These are phyloP conservation scores for Lithobius niger DNA, from an alignment of 1,140 invertebrate genomes.

Conservation along the genomic window DNA sequence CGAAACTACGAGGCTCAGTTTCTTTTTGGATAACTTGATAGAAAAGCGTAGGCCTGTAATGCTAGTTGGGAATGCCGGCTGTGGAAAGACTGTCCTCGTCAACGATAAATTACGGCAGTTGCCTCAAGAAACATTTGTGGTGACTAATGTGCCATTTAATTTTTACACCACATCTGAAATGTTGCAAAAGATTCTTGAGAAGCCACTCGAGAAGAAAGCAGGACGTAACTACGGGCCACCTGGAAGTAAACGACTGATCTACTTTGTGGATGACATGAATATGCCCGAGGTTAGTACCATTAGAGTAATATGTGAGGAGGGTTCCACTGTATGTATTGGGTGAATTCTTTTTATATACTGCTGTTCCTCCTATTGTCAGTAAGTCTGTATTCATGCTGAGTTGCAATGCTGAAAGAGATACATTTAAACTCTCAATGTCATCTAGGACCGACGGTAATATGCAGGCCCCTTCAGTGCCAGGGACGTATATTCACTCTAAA, in stretches of 20 bases:
- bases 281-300: slow-evolving; percentile 80
- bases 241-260: slow-evolving; percentile 84
- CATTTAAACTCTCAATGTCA: too few relatives aligned
- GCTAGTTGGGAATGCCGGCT: slow-evolving; percentile 82
- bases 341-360: too few relatives aligned
- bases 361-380: too few relatives aligned
- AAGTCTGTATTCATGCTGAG: too few relatives aligned
- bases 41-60: slow-evolving; percentile 77
- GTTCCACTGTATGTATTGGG: too few relatives aligned
- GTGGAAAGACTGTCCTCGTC: slow-evolving; percentile 77
- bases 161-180: slow-evolving; percentile 94
- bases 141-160: slow-evolving; percentile 89
- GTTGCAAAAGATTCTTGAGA: slow-evolving; percentile 87
- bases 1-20: slow-evolving; percentile 79
- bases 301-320: too few relatives aligned
- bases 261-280: slow-evolving; percentile 96
- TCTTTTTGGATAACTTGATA: slow-evolving; percentile 80
- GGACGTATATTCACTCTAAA: too few relatives aligned
- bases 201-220: slow-evolving; percentile 93
- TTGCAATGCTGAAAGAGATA: too few relatives aligned
- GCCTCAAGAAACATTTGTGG: slow-evolving; percentile 63
- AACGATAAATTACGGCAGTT: slow-evolving; percentile 68
- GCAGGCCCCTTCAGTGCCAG: too few relatives aligned
- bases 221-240: slow-evolving; percentile 90
- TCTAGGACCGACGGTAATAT: too few relatives aligned